phyloP scores from a whole-genome alignment of 1,140 invertebrate genomes.

The Lutraria rhynchaena region DNA sequence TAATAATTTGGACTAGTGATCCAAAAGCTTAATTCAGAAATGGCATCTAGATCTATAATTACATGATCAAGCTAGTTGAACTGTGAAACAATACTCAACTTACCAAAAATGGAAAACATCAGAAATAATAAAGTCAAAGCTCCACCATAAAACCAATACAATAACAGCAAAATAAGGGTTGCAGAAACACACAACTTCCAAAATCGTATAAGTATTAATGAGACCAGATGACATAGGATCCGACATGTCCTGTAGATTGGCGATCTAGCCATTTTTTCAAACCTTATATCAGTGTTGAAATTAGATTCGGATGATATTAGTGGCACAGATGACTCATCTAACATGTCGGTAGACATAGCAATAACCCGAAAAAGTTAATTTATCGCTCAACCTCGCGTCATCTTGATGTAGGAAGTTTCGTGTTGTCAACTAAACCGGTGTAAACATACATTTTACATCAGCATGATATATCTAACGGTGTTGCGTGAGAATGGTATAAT shows the following conservation, averaged over 20 bases:
- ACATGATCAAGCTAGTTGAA: background rate
- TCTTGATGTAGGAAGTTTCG: too few relatives aligned
- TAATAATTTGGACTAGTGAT: background rate
- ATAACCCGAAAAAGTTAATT: too few relatives aligned
- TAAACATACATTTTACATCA: too few relatives aligned
- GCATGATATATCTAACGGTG: too few relatives aligned
- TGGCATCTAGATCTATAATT: background rate
- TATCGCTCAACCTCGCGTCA: too few relatives aligned
- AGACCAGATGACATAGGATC: constrained; percentile 26
- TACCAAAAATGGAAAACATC: constrained; percentile 84
- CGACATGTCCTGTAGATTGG: constrained; percentile 28
- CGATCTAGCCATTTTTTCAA: constrained; percentile 43
- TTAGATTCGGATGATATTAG: too few relatives aligned
- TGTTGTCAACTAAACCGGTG: too few relatives aligned
- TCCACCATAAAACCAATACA: constrained; percentile 93
- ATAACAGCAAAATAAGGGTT: constrained; percentile 84
- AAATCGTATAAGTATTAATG: constrained; percentile 64
- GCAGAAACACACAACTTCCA: constrained; percentile 72
- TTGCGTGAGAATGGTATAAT: too few relatives aligned
- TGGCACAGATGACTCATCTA: too few relatives aligned
- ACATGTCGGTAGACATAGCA: too few relatives aligned
- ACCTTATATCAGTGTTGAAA: background rate
- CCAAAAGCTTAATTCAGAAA: background rate
- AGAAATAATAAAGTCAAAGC: constrained; percentile 88
- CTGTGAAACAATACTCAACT: constrained; percentile 20